Base-by-base conservation (phyloP, 2,888 invertebrate genomes). In the Platerodrilus igneus region DNA sequence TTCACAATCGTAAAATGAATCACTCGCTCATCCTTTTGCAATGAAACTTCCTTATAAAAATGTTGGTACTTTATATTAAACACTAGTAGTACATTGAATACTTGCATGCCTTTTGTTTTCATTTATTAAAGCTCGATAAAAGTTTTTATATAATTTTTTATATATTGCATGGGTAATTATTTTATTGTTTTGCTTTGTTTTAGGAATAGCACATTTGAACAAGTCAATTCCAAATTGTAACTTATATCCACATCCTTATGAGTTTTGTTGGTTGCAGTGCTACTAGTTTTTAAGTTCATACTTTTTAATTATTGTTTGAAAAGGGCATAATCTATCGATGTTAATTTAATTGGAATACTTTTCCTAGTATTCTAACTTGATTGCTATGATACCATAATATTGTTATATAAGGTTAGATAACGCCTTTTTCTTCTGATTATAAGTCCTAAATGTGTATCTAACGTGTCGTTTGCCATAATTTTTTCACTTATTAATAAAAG, bases 221-320 rank as follows among this genome's bases (percentile, higher is more conserved):
- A 33, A 30, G 38, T 34, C 25, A 33, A 38, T 21, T 43, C 34
- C 37, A 43, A 43, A 37, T 38, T 43, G 10, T 43, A 43, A 43
- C 30, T 29, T 28, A 18, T 11, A 22, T 21, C 28, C 3, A 14
- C 17, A 13, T 18, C 6, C 9, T 11, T 14, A 21, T 23, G 20
- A 22, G 20, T 13, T 27, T 21, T 39, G 2, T 38, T 9, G 8
- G 20, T 28, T 38, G 13, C 11, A 7, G 23, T 16, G n/a, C 9
- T 31, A 27, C 13, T 37, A 32, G 27, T 27, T 15, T 31, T 26
- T 19, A 39, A 23, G 39, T n/a, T 37, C n/a, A n/a, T n/a, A n/a
- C n/a, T 34, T 29, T 38, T 38, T 25, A 23, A 10, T 15, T 25
- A 11, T n/a, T 34, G 19, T 27, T 22, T 10, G 16, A 18, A 21